A percentile compares a stretch with the other conserved stretches of the same genome.
Evolutionary conservation across 2,797 vertebrate genomes (phyloP).

Genomic region (Pseudopleuronectes americanus): DNA sequence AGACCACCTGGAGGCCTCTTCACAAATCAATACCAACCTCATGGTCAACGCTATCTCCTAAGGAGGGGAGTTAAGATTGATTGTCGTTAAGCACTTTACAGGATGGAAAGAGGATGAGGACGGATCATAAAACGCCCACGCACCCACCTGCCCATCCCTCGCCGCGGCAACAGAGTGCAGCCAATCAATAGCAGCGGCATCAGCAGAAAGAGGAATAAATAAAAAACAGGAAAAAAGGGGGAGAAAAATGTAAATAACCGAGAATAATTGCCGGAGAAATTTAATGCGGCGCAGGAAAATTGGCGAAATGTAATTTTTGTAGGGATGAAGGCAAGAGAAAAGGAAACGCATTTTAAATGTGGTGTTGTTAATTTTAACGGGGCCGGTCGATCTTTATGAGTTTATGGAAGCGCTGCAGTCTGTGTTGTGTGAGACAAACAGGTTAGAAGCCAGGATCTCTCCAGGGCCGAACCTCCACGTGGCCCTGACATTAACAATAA

Average conservation of each 20-base stretch:
- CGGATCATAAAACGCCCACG: constrained; percentile 81
- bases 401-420: constrained; percentile 1
- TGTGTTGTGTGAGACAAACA: not conserved
- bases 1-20: constrained; percentile 79
- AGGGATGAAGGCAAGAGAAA: too few relatives aligned
- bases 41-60: constrained; percentile 73
- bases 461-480: constrained; percentile 1
- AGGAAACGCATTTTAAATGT: not conserved
- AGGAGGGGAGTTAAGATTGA: constrained; percentile 80
- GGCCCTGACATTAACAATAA: not conserved
- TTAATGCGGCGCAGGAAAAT: not conserved
- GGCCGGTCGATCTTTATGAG: constrained; percentile 1
- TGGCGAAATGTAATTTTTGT: not conserved
- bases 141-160: constrained; percentile 73
- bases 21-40: constrained; percentile 77
- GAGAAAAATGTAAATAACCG: constrained; percentile 51
- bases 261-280: not conserved
- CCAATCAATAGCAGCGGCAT: constrained; percentile 72
- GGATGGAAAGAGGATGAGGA: constrained; percentile 81
- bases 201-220: constrained; percentile 66
- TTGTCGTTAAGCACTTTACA: constrained; percentile 83
- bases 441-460: constrained; percentile 5
- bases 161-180: constrained; percentile 67
- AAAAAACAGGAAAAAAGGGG: not conserved
- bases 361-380: constrained; percentile 6